Evolutionary conservation across 2,113 vertebrate species (phyloP), one percentile per base, ranked within the genome.

Genomic region (Chroicocephalus ridibundus): DNA sequence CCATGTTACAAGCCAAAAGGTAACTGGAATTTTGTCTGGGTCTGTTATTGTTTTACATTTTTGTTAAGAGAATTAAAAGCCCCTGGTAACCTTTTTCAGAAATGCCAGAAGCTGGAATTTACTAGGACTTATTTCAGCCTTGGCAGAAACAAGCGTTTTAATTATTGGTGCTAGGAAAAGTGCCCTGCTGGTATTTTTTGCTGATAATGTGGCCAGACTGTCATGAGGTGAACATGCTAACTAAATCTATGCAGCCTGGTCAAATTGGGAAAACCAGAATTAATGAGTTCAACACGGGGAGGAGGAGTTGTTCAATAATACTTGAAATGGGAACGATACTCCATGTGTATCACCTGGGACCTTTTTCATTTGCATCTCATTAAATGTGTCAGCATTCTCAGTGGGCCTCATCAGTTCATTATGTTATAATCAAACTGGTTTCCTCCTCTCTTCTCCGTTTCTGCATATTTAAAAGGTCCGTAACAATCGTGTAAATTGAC

Each of bases 1-100:
- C 98, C 99, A 0, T 99, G 99, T 66, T 98, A 99, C 95, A 99
- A 99, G 93, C 98, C 99, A 34, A 98, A 97, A 98, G 99, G 99
- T 99, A 98, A 88, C 69, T 92, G 82, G 60, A 34, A 49, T 90
- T 93, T 80, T 49, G 86, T 84, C 87, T 86, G 81, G 12, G 19
- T 75, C 83, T 94, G 76, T 71, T 85, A 36, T 62, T 94, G 82
- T 74, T 86, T 51, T 44, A 47, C 69, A 5, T 91, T 96, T 94
- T 94, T 95, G 84, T 78, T 78, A 58, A 1, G 85, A 69, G 94
- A 94, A 82, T 96, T 95, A 94, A 97, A 86, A 93, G 88, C 32
- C 91, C 88, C 95, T 82, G 85, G 94, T 94, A 96, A 86, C 78
- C 87, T 80, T 83, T 93, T 92, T 80, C 71, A 90, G 89, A 71